Conservation (phyloP, 2,888 invertebrate genomes). For the Criorhina ranunculi region DNA sequence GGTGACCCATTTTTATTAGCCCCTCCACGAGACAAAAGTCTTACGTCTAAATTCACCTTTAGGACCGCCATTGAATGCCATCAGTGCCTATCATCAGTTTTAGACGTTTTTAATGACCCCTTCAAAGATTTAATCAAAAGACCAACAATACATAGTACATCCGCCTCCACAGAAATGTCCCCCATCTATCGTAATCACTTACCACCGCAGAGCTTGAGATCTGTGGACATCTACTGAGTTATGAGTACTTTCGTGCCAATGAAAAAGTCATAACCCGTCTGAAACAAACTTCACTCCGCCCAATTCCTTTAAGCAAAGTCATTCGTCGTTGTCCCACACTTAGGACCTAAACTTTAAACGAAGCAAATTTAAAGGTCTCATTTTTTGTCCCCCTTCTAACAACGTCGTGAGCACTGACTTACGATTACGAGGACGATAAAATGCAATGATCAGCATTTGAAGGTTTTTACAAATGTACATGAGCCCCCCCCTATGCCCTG, state of each 20-base stretch:
- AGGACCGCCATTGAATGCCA: not conserved
- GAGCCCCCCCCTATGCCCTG: not conserved
- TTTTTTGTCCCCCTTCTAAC: constrained; percentile 34
- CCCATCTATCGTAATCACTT: not conserved
- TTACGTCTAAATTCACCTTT: not conserved
- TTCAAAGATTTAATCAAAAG: not conserved
- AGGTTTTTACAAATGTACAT: constrained; percentile 27
- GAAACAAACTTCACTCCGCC: not conserved
- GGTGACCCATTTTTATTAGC: too few relatives aligned
- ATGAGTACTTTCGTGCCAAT: not conserved
- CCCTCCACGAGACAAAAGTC: too few relatives aligned
- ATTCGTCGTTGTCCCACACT: not conserved
- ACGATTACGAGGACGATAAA: constrained; percentile 34
- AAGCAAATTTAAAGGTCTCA: constrained; percentile 51
- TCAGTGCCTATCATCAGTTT: not conserved
- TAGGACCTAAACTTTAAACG: constrained; percentile 26
- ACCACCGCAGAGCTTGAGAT: not conserved
- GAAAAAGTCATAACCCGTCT: constrained; percentile 19
- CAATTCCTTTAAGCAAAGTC: not conserved
- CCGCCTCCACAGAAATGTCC: not conserved
- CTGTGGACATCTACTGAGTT: not conserved
- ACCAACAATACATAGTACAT: not conserved
- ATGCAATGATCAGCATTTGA: constrained; percentile 66
- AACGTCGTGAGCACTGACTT: not conserved
- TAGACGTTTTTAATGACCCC: not conserved